Evolutionary conservation across 92 coral and sea anemone genomes (phyloP), one percentile per base, ranked within the genome.

Genomic region (Porites evermanni): DNA sequence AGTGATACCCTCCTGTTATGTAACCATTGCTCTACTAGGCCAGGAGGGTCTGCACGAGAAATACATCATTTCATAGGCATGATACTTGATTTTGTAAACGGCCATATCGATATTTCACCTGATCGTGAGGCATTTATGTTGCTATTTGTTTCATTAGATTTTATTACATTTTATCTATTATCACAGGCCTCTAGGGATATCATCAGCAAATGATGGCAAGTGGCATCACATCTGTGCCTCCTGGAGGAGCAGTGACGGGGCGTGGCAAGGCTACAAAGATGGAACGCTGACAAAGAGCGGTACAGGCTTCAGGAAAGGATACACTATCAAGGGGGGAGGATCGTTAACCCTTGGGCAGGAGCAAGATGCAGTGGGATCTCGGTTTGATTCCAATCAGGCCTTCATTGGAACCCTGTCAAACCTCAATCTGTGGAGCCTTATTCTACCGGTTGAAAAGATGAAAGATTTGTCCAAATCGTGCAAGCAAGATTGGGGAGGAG

Each of bases 151-250:
- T 8, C 17, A 66, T 56, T 11, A 3, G 61, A 56, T 11, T 67
- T 67, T 21, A 23, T 67, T 32, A 21, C 12, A 23, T 23, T 1
- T 63, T 11, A 19, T 3, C 6, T 5, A 38, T 38, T 38, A 4
- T 38, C 47, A 47, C 44, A 24, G 24, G 24, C 12, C 2, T 20
- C 16, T 63, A 18, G 67, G 72, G 13, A 21, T 56, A 56, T 56
- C 61, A 61, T 82, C 93, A n/a, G 86, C 92, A 18, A 90, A 93
- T 74, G 97, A 95, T 47, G 98, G 98, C 12, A 80, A 79, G 52
- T 95, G 95, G 98, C 98, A 93, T 85, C 98, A 95, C 84, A 94
- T 95, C 83, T 86, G 95, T n/a, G 78, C 91, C 72, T 88, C 98
- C 17, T 95, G 97, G 98, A 76, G 82, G 24, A 89, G 88, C 77